Percentiles rank a stretch among this genome's conserved stretches.
These are phyloP conservation scores for Entomyzon cyanotis DNA, from an alignment of 2,113 vertebrate genomes.

Conservation along the genomic window DNA sequence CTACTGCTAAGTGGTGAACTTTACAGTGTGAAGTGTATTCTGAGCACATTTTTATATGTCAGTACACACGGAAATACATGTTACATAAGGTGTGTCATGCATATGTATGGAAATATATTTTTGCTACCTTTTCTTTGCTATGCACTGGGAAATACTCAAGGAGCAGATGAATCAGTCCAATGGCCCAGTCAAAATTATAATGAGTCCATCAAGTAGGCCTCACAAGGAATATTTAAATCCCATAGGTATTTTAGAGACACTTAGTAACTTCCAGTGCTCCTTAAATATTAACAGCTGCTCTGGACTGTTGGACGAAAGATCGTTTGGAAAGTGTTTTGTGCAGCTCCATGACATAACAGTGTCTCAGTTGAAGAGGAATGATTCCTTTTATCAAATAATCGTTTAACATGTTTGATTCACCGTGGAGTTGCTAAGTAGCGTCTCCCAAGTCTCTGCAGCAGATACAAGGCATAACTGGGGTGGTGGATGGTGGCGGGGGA, in stretches of 20 bases:
- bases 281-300: slow-evolving; percentile 53
- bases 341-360: neutral
- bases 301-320: neutral
- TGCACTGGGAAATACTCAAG: neutral
- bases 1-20: neutral
- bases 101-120: neutral
- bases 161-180: neutral
- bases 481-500: no score
- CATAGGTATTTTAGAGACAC: slow-evolving; percentile 15
- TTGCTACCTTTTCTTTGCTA: neutral
- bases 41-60: neutral
- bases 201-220: neutral
- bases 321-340: neutral
- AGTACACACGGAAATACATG: neutral
- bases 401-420: slow-evolving; percentile 22
- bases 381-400: slow-evolving; percentile 20
- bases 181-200: neutral
- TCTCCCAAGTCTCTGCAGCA: neutral
- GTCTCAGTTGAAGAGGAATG: slow-evolving; percentile 11
- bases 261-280: slow-evolving; percentile 31
- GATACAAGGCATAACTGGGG: neutral
- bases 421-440: neutral
- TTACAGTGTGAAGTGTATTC: neutral
- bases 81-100: neutral
- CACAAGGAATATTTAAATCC: slow-evolving; percentile 24